Percentiles rank a stretch among this genome's conserved stretches.
These are phyloP conservation scores for Neolamprologus falcicula DNA, from an alignment of 2,113 vertebrate genomes.

Conservation along the genomic window DNA sequence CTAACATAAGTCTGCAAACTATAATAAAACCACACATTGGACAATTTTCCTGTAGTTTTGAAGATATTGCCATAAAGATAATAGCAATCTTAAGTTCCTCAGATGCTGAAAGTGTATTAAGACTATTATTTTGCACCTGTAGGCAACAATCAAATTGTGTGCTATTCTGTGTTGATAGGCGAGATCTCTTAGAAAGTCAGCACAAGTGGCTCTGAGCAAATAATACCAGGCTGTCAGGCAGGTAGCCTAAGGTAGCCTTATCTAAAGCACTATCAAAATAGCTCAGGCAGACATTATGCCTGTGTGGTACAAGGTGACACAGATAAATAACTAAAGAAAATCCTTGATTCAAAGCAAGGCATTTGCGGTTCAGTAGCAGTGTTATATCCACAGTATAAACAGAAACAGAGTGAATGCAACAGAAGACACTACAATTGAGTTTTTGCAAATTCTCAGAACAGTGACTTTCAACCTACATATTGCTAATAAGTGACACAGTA, in stretches of 20 bases:
- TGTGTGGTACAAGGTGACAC: neutral
- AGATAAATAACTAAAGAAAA: neutral
- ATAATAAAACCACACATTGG: neutral
- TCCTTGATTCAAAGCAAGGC: neutral
- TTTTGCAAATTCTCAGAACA: neutral
- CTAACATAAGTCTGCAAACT: neutral
- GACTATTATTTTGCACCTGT: neutral
- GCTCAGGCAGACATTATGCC: neutral
- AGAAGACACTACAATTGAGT: neutral
- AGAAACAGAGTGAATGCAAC: neutral
- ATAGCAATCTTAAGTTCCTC: neutral
- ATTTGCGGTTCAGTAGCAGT: neutral
- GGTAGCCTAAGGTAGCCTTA: neutral
- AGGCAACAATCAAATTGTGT: neutral
- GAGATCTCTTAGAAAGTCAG: neutral
- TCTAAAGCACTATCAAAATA: neutral
- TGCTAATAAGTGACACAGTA: neutral
- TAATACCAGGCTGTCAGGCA: rapidly evolving
- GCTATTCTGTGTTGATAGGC: rapidly evolving
- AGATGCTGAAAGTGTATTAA: neutral
- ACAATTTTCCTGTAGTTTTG: neutral
- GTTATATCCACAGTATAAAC: neutral
- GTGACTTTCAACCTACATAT: neutral
- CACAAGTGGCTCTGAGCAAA: neutral
- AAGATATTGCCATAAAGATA: neutral